Conservation (phyloP, 2,888 invertebrate species). For the Parnassius mnemosyne region DNA sequence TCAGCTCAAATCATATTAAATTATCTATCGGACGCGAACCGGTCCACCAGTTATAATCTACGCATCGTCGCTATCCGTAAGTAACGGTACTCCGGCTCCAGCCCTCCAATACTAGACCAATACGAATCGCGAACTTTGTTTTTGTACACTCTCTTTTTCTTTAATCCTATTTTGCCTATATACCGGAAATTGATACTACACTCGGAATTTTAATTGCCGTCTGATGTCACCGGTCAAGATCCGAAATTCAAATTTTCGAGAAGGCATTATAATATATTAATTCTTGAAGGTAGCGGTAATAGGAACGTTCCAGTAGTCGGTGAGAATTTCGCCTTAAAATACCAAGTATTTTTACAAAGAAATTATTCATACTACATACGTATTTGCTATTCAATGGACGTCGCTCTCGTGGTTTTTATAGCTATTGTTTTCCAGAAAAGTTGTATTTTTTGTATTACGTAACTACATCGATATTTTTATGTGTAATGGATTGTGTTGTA, state of each 20-base stretch:
- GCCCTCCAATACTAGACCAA: conserved; percentile 50
- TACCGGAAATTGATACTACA: no score
- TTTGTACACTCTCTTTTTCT: conserved; percentile 5
- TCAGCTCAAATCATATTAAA: conserved; percentile 44
- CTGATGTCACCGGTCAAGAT: conserved; percentile 17
- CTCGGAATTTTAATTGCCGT: neutral
- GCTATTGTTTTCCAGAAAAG: conserved; percentile 28
- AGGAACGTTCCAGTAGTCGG: conserved; percentile 36
- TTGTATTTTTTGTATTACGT: conserved; percentile 36
- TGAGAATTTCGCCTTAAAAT: conserved; percentile 24
- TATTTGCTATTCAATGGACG: conserved; percentile 39
- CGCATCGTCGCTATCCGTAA: conserved; percentile 59
- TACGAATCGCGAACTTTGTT: conserved; percentile 9
- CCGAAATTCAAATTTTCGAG: conserved; percentile 4
- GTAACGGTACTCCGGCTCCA: conserved; percentile 64
- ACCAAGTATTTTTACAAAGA: conserved; percentile 23
- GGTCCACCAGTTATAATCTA: conserved; percentile 59
- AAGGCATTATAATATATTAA: conserved; percentile 43
- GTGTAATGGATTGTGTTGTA: conserved; percentile 49
- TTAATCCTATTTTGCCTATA: no score
- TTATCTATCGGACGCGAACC: conserved; percentile 55
- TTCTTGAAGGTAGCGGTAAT: conserved; percentile 36
- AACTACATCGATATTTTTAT: conserved; percentile 41
- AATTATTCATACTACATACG: conserved; percentile 29
- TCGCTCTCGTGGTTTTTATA: conserved; percentile 31